phyloP scores from a whole-genome alignment of 1,140 invertebrate genomes.

The Caerostris extrusa region DNA sequence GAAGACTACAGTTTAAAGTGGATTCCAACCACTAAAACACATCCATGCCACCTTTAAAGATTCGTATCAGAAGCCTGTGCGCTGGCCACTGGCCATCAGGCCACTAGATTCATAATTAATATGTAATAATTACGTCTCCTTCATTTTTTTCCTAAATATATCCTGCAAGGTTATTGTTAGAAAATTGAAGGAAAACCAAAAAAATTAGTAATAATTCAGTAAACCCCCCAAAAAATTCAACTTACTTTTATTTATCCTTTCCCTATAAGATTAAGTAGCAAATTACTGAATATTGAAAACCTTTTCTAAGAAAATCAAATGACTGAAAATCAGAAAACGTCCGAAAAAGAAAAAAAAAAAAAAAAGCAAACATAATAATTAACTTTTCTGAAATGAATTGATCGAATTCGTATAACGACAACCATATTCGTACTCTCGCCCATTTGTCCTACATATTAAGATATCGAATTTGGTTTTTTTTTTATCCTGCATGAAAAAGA shows the following conservation, averaged over 20 bases:
- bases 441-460: not conserved
- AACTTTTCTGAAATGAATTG: slow-evolving; percentile 4
- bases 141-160: too few species aligned
- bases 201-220: not conserved
- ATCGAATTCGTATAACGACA: not conserved
- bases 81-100: too few species aligned
- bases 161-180: too few species aligned
- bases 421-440: not conserved
- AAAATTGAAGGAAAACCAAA: too few species aligned
- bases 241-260: too few species aligned
- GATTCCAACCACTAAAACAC: too few species aligned
- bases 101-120: too few species aligned
- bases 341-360: not conserved
- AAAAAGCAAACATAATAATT: slow-evolving; percentile 2
- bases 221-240: not conserved
- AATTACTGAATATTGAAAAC: not conserved
- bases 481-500: not conserved
- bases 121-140: too few species aligned
- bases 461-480: slow-evolving; percentile 1
- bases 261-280: not conserved
- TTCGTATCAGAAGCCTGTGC: too few species aligned
- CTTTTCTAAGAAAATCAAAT: not conserved
- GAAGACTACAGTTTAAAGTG: too few species aligned
- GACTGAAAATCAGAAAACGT: not conserved
- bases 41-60: too few species aligned